Conservation (phyloP, 2,888 invertebrate genomes). For the Furcula furcula region DNA sequence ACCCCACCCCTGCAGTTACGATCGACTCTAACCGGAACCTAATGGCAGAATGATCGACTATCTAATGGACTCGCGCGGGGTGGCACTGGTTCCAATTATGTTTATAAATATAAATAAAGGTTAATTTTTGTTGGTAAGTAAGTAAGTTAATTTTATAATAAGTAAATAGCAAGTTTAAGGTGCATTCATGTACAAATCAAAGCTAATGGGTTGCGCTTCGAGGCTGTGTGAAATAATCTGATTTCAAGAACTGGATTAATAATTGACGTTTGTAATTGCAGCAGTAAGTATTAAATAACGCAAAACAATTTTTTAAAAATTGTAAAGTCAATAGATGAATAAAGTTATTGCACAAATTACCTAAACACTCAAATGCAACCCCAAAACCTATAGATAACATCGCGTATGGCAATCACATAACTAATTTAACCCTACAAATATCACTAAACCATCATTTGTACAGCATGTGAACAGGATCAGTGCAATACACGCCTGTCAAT, state of each 20-base stretch:
- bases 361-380: too few species aligned
- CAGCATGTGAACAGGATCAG: constrained; percentile 46
- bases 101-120: not conserved
- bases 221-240: too few species aligned
- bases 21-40: constrained; percentile 45
- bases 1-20: constrained; percentile 55
- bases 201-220: too few species aligned
- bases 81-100: constrained; percentile 4
- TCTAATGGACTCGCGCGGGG: constrained; percentile 42
- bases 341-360: too few species aligned
- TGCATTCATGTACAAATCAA: too few species aligned
- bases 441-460: constrained; percentile 15
- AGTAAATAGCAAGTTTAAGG: too few species aligned
- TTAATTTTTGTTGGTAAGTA: not conserved
- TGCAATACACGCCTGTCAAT: constrained; percentile 58
- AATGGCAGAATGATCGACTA: constrained; percentile 68
- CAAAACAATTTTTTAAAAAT: not conserved
- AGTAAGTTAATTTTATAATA: too few species aligned
- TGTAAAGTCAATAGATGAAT: too few species aligned
- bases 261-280: too few species aligned
- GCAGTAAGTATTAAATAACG: constrained; percentile 12
- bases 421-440: constrained; percentile 27
- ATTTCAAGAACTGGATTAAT: too few species aligned
- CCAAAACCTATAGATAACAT: not conserved
- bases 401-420: not conserved